Percentiles rank a stretch among this genome's conserved stretches.
These are phyloP conservation scores for Cabera pusaria DNA, from an alignment of 2,888 invertebrate genomes.

Conservation along the genomic window DNA sequence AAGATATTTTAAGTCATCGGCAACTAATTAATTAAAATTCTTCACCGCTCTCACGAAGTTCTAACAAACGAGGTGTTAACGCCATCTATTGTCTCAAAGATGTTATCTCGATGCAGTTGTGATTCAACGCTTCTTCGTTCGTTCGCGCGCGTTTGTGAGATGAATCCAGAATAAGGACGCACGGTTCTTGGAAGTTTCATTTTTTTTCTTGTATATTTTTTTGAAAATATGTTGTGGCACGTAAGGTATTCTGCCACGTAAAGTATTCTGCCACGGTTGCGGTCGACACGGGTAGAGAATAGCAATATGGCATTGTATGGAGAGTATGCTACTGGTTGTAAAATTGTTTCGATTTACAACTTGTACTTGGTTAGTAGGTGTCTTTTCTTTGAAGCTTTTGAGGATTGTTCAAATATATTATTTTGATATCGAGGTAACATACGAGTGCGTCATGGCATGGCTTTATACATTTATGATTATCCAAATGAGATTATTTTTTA, in stretches of 20 bases:
- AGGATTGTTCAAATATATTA: no score
- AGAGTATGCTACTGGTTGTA: constrained; percentile 3
- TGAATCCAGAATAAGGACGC: constrained; percentile 60
- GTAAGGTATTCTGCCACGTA: no score
- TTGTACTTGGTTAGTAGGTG: no score
- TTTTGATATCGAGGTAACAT: no score
- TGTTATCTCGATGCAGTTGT: constrained; percentile 49
- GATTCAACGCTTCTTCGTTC: constrained; percentile 42
- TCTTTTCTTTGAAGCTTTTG: no score
- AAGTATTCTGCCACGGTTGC: constrained; percentile 45
- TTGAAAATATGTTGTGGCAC: constrained; percentile 61
- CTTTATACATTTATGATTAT: no score
- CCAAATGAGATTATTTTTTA: no score
- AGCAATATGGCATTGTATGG: constrained; percentile 31
- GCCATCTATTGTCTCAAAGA: constrained; percentile 41
- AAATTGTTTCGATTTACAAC: no score
- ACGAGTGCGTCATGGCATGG: no score
- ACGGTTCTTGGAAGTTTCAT: constrained; percentile 27
- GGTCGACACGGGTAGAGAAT: constrained; percentile 45
- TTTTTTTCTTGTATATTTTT: constrained; percentile 38
- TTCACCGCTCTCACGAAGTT: constrained; percentile 7
- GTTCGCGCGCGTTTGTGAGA: constrained; percentile 45
- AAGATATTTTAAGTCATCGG: constrained; percentile 9
- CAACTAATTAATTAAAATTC: constrained; percentile 21
- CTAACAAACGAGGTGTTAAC: constrained; percentile 35